Conservation (phyloP, 2,797 vertebrate genomes). For the Strix occidentalis region DNA sequence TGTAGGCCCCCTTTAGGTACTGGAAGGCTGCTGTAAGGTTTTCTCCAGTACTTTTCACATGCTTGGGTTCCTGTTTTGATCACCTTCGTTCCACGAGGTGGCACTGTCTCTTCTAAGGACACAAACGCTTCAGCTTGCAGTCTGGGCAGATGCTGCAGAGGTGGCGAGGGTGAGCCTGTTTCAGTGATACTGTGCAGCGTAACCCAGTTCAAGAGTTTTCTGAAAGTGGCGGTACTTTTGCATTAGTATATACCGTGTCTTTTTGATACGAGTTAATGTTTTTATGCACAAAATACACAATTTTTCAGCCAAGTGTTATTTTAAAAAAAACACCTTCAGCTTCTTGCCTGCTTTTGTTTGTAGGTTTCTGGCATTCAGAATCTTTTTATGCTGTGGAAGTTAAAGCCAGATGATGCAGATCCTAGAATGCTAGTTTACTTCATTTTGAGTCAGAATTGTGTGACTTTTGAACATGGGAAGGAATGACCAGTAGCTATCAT, state of each 20-base stretch:
- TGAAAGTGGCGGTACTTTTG: not conserved
- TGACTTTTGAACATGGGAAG: not conserved
- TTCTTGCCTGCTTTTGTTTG: not conserved
- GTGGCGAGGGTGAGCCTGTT: not conserved
- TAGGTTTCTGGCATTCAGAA: not conserved
- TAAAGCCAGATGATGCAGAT: not conserved
- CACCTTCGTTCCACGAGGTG: not conserved
- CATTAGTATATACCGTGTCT: rapidly evolving
- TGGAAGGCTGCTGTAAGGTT: too few species aligned
- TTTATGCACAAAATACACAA: not conserved
- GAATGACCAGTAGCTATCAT: not conserved
- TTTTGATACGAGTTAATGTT: not conserved
- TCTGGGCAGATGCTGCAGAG: not conserved
- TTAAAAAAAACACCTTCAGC: not conserved
- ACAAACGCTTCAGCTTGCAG: not conserved
- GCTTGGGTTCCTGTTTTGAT: not conserved
- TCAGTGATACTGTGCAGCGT: rapidly evolving
- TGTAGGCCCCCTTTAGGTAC: too few species aligned
- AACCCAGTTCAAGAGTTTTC: not conserved
- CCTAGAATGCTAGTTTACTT: not conserved
- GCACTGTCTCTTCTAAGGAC: not conserved
- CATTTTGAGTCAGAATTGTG: not conserved
- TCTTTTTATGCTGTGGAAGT: not conserved
- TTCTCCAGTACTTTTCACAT: not conserved
- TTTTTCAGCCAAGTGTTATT: not conserved